These are phyloP conservation scores for Ochropleura leucogaster DNA, from an alignment of 2,888 invertebrate species.

Conservation along the genomic window DNA sequence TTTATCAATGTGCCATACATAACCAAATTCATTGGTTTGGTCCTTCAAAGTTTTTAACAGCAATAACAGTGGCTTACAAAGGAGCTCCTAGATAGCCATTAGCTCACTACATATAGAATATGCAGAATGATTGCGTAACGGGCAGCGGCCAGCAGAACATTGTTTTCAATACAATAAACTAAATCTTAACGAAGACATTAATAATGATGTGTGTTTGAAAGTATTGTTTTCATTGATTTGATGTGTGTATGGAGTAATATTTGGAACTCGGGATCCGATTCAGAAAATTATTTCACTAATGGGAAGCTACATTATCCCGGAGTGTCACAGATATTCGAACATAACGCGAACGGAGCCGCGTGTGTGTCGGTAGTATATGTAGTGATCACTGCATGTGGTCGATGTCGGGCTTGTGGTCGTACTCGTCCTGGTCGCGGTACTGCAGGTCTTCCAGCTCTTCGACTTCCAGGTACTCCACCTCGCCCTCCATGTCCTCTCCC, in stretches of 20 bases:
- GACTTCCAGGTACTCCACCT: conserved; percentile 85
- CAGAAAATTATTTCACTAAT: background rate
- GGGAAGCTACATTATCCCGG: background rate
- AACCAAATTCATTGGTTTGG: background rate
- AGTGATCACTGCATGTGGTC: conserved; percentile 29
- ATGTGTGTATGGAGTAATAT: background rate
- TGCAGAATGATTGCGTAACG: background rate
- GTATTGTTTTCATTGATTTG: background rate
- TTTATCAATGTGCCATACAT: background rate
- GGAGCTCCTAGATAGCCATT: background rate
- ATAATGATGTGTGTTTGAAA: background rate
- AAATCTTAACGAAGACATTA: background rate
- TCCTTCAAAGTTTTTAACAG: conserved; percentile 3
- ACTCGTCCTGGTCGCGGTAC: conserved; percentile 50
- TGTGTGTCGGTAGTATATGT: background rate
- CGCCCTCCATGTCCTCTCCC: conserved; percentile 67
- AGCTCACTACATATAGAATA: background rate
- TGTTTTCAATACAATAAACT: background rate
- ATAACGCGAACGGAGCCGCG: no score
- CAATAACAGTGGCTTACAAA: conserved; percentile 1
- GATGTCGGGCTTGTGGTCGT: conserved; percentile 37
- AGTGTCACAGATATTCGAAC: no score
- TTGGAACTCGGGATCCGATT: background rate
- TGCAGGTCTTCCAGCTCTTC: conserved; percentile 80
- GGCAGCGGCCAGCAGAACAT: background rate